Base-by-base conservation (phyloP, 2,113 vertebrate species). In the Pteruthius melanotis region DNA sequence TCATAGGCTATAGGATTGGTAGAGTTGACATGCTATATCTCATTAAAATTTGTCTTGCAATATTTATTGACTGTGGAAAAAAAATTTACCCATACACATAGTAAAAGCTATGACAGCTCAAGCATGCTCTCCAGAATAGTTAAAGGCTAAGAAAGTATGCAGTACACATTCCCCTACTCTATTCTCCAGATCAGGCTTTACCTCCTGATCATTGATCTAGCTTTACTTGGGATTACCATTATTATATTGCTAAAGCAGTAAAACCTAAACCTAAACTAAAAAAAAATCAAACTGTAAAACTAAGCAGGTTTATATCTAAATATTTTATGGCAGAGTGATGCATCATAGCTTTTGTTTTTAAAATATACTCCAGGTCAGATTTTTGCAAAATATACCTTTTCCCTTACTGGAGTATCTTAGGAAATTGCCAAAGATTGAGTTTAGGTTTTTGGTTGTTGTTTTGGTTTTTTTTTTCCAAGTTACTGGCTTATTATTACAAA, bases 21-120 rank as follows among this genome's bases (percentile, higher is more conserved):
- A 47, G 12, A 83, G 15, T 71, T 64, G 21, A 35, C 42, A 39
- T 18, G 15, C 22, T 66, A 52, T 72, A 69, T 83, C 45, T 83
- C 63, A 74, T 71, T 83, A 84, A 80, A 93, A 80, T 87, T 91
- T 89, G 5, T 7, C 31, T 83, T 91, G 15, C 27, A 72, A 89
- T 91, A 80, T 91, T 76, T 91, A 77, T 91, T 68, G 24, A 68
- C 39, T 50, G 15, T 37, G 45, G 20, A n/a, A 72, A 57, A 57
- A 72, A 70, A 57, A 3, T 2, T 56, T 59, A 45, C 12, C 13
- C 8, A 8, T 61, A 59, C 31, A 72, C 9, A 24, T 15, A 47
- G 3, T 37, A 27, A 83, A 85, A 76, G 10, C 10, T 52, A 9
- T 30, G 11, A 59, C 50, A 66, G 7, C 9, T 66, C 37, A 71